phyloP scores from a whole-genome alignment of 2,113 vertebrate genomes.

The Nematolebias whitei region DNA sequence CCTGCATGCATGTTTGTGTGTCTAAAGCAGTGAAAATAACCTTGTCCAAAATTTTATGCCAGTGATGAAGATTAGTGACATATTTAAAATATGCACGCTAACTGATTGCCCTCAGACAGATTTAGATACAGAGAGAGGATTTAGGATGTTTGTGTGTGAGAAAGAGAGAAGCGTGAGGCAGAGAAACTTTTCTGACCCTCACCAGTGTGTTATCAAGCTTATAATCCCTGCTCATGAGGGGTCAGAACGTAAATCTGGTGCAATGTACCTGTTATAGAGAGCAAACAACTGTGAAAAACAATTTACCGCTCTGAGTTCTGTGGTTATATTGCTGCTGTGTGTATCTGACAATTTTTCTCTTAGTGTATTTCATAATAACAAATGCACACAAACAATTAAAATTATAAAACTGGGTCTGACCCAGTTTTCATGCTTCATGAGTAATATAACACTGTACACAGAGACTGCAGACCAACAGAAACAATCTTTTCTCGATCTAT shows the following conservation, averaged over 20 bases:
- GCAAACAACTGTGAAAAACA: conserved; percentile 42
- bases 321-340: conserved; percentile 54
- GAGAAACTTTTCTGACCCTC: conserved; percentile 44
- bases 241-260: conserved; percentile 10
- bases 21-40: conserved; percentile 45
- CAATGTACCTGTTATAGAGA: conserved; percentile 40
- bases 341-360: conserved; percentile 29
- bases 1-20: neutral
- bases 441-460: conserved; percentile 49
- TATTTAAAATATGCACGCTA: conserved; percentile 62
- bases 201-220: conserved; percentile 25
- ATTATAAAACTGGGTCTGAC: conserved; percentile 44
- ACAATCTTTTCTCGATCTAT: neutral
- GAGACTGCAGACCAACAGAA: neutral
- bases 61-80: conserved; percentile 68
- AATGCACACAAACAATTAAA: conserved; percentile 1
- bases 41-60: conserved; percentile 52
- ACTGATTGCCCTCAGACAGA: conserved; percentile 65
- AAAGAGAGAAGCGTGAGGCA: conserved; percentile 10
- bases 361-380: conserved; percentile 50
- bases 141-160: conserved; percentile 7
- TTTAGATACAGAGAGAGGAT: conserved; percentile 50
- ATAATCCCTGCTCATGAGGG: conserved; percentile 46
- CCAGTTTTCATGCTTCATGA: conserved; percentile 45
- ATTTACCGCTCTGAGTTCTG: conserved; percentile 45